These are phyloP conservation scores for Megathymus violae DNA, from an alignment of 1,140 invertebrate species.

Conservation along the genomic window DNA sequence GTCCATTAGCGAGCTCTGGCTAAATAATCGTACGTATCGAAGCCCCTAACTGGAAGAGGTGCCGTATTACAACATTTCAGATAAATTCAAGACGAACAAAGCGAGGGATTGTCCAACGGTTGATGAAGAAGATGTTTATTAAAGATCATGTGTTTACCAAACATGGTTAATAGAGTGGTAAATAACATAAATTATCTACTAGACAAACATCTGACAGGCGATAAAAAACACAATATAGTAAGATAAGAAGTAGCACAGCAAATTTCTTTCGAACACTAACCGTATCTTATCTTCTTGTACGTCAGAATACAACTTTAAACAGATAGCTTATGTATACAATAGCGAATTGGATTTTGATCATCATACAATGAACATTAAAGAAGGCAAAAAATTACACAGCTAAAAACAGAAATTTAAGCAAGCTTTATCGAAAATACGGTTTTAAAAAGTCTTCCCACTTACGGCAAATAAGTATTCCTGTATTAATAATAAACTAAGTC, in stretches of 20 bases:
- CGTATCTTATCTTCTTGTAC: conserved; percentile 57
- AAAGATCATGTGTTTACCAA: conserved; percentile 45
- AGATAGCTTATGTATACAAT: no score
- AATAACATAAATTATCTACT: conserved; percentile 61
- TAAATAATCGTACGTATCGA: conserved; percentile 57
- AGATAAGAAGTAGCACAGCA: conserved; percentile 52
- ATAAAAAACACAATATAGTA: conserved; percentile 54
- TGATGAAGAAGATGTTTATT: conserved; percentile 42
- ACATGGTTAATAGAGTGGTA: conserved; percentile 40
- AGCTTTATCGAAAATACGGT: no score
- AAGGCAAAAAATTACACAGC: no score
- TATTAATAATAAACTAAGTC: conserved; percentile 8
- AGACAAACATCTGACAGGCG: conserved; percentile 64
- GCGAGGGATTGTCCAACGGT: conserved; percentile 33
- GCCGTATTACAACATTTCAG: conserved; percentile 22
- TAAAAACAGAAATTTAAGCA: no score
- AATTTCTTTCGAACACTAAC: conserved; percentile 49
- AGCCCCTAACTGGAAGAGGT: conserved; percentile 41
- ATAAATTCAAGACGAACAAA: conserved; percentile 18
- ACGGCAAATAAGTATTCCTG: background rate
- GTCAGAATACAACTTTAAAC: conserved; percentile 17
- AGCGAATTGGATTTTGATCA: no score
- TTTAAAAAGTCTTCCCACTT: background rate
- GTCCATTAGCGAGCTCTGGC: conserved; percentile 59
- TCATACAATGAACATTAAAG: no score